Evolutionary conservation across 2,888 invertebrate genomes (phyloP).

Genomic region (Thecophora atra): DNA sequence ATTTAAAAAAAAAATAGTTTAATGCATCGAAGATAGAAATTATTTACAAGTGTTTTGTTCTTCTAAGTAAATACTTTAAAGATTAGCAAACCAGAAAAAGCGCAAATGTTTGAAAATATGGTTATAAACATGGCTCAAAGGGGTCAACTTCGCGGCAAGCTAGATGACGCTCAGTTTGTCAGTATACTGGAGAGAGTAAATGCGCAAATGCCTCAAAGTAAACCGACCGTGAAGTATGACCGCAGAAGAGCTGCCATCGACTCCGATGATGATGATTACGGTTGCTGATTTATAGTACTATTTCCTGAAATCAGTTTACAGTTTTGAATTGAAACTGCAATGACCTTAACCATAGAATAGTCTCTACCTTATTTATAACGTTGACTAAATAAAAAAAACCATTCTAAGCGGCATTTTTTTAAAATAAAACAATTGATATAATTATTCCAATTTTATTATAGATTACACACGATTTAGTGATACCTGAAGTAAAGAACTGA

Average conservation of each 20-base stretch:
- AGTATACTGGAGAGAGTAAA: slow-evolving; percentile 86
- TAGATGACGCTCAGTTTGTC: slow-evolving; percentile 87
- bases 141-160: slow-evolving; percentile 85
- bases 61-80: slow-evolving; percentile 88
- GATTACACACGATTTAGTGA: no score
- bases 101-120: slow-evolving; percentile 92
- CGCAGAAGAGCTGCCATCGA: slow-evolving; percentile 88
- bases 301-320: background rate
- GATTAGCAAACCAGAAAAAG: slow-evolving; percentile 96
- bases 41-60: background rate
- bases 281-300: slow-evolving; percentile 56
- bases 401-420: no score
- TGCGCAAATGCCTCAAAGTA: slow-evolving; percentile 81
- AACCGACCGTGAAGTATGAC: slow-evolving; percentile 89
- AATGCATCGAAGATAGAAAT: background rate
- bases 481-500: no score
- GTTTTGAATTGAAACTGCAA: background rate
- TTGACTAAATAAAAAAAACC: no score
- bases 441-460: no score
- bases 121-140: slow-evolving; percentile 92
- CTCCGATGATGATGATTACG: slow-evolving; percentile 78
- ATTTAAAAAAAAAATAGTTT: background rate
- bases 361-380: no score
- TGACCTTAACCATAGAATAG: no score
- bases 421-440: no score